Evolutionary conservation across 2,888 invertebrate species (phyloP).

Genomic region (Tupiocoris notatus): DNA sequence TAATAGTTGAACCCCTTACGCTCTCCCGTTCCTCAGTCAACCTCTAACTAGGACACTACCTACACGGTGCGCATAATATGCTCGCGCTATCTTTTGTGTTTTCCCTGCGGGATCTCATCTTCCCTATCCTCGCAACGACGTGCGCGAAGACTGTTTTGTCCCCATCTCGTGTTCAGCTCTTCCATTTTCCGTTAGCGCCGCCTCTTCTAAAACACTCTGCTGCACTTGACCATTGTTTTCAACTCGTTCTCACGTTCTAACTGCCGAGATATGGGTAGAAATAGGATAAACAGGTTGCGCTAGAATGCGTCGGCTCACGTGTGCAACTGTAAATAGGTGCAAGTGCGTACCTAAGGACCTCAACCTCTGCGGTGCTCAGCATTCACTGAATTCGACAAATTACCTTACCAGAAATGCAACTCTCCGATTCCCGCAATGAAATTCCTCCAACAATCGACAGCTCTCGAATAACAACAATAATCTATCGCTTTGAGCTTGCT

Average conservation of each 20-base stretch:
- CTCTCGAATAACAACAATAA: too few relatives aligned
- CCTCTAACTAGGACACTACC: not conserved
- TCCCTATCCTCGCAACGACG: not conserved
- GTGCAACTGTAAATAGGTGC: not conserved
- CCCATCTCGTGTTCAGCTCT: not conserved
- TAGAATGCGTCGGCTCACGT: not conserved
- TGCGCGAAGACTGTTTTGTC: not conserved
- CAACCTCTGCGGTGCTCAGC: too few relatives aligned
- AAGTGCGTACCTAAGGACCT: not conserved
- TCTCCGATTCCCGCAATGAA: too few relatives aligned
- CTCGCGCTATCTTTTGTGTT: not conserved
- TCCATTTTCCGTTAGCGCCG: not conserved
- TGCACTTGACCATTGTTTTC: not conserved
- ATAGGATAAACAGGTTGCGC: not conserved
- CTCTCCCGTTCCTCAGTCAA: too few relatives aligned
- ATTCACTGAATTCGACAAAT: too few relatives aligned
- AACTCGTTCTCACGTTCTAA: not conserved
- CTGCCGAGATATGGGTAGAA: not conserved
- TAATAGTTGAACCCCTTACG: too few relatives aligned
- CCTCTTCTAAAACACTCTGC: not conserved
- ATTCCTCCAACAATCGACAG: too few relatives aligned
- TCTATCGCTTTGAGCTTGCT: too few relatives aligned
- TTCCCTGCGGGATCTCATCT: not conserved
- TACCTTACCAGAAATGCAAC: too few relatives aligned
- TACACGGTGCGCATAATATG: too few relatives aligned